Percentiles rank a stretch among this genome's conserved stretches.
Conservation (phyloP, 2,888 invertebrate genomes). For the Augiades crinisus region DNA sequence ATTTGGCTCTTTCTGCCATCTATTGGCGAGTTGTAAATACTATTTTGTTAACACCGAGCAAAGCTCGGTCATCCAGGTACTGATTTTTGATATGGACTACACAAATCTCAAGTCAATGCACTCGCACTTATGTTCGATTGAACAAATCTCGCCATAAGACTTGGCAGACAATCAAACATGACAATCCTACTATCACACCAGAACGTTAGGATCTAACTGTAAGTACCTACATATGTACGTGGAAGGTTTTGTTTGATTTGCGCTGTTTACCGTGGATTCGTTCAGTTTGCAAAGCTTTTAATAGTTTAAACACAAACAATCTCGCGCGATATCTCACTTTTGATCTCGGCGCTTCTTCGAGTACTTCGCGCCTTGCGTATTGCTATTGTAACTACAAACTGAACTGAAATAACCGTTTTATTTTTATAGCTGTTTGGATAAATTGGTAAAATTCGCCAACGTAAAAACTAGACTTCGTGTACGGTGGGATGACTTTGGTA, state of each 20-base stretch:
- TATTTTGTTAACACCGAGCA: no score
- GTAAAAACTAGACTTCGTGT: not conserved
- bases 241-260: not conserved
- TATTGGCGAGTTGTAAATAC: no score
- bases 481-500: not conserved
- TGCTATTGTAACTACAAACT: slow-evolving; percentile 3
- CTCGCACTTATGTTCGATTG: no score
- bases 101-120: no score
- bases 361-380: not conserved
- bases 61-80: no score
- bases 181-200: not conserved
- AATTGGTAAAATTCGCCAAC: not conserved
- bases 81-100: no score
- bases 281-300: slow-evolving; percentile 10
- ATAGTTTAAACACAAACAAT: slow-evolving; percentile 14
- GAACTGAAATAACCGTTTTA: not conserved
- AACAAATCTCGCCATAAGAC: no score
- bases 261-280: slow-evolving; percentile 2
- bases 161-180: no score
- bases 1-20: no score
- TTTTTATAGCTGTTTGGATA: not conserved
- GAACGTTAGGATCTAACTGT: not conserved
- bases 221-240: not conserved
- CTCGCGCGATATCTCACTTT: slow-evolving; percentile 1
- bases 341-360: not conserved